Conservation (phyloP, 2,888 invertebrate genomes). For the Beris chalybata region DNA sequence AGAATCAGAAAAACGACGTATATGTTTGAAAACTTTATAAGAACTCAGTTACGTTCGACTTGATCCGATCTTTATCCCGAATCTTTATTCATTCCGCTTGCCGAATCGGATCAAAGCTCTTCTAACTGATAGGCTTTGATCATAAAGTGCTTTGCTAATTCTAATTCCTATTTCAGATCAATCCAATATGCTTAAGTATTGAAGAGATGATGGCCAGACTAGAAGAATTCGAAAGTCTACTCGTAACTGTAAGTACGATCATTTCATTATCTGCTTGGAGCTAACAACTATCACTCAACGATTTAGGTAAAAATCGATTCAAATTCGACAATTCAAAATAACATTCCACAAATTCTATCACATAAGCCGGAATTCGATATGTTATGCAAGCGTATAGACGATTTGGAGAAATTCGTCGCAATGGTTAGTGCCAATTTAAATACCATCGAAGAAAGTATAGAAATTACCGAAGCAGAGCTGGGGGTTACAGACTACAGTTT, state of each 20-base stretch:
- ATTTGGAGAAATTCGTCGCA: constrained; percentile 60
- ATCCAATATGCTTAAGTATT: constrained; percentile 64
- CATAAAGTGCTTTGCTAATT: no score
- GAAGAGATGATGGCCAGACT: constrained; percentile 69
- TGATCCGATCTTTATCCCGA: no score
- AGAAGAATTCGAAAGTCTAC: constrained; percentile 66
- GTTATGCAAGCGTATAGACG: constrained; percentile 61
- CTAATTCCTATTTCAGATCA: constrained; percentile 45
- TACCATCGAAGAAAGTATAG: constrained; percentile 61
- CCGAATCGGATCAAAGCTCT: no score
- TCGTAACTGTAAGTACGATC: constrained; percentile 59
- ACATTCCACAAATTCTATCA: constrained; percentile 60
- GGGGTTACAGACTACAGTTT: constrained; percentile 63
- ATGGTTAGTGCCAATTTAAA: constrained; percentile 60
- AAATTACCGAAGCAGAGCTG: constrained; percentile 64
- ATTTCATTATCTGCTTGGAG: no score
- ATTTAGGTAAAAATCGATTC: constrained; percentile 51
- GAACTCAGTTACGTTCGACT: no score
- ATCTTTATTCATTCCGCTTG: no score
- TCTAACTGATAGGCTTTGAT: no score
- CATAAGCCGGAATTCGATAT: constrained; percentile 60
- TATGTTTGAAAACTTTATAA: no score
- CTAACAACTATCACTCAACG: constrained; percentile 30
- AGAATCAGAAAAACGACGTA: no score
- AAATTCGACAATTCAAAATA: constrained; percentile 51